Evolutionary conservation across 2,797 vertebrate genomes (phyloP).

Genomic region (Galaxias olidus): DNA sequence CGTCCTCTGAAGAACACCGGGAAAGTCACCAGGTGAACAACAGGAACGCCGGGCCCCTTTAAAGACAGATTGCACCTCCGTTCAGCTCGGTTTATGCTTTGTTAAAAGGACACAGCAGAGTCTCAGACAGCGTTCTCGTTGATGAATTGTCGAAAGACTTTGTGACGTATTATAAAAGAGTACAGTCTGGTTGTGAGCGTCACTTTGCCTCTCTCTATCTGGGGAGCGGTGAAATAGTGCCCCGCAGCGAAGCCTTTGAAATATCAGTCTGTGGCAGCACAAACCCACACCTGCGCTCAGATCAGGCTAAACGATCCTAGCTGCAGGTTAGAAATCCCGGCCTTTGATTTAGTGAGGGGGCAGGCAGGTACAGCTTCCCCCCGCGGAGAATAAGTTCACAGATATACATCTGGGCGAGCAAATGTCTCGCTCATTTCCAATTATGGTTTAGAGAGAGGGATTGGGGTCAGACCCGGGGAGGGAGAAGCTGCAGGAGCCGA

Average conservation of each 20-base stretch:
- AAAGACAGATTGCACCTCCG: constrained; percentile 52
- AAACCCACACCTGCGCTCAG: constrained; percentile 54
- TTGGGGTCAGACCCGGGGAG: constrained; percentile 67
- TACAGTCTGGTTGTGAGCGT: constrained; percentile 25
- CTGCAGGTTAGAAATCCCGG: constrained; percentile 64
- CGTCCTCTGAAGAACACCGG: too few species aligned
- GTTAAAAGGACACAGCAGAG: not conserved
- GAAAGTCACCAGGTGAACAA: too few species aligned
- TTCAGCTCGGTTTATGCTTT: constrained; percentile 14
- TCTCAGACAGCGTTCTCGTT: constrained; percentile 23
- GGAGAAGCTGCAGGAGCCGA: constrained; percentile 5
- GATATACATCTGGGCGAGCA: constrained; percentile 64
- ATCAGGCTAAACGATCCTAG: constrained; percentile 66
- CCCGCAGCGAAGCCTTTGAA: constrained; percentile 62
- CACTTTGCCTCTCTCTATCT: constrained; percentile 38
- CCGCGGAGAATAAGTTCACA: constrained; percentile 59
- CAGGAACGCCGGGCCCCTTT: constrained; percentile 13
- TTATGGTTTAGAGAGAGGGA: constrained; percentile 72
- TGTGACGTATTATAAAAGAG: constrained; percentile 45
- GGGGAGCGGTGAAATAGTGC: constrained; percentile 42
- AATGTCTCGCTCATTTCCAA: constrained; percentile 70
- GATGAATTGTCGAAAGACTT: too few species aligned
- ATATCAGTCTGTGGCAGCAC: constrained; percentile 51
- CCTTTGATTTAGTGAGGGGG: constrained; percentile 68
- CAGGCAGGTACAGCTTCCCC: constrained; percentile 66